These are phyloP conservation scores for Cyprinella venusta DNA, from an alignment of 2,797 vertebrate genomes.

Conservation along the genomic window DNA sequence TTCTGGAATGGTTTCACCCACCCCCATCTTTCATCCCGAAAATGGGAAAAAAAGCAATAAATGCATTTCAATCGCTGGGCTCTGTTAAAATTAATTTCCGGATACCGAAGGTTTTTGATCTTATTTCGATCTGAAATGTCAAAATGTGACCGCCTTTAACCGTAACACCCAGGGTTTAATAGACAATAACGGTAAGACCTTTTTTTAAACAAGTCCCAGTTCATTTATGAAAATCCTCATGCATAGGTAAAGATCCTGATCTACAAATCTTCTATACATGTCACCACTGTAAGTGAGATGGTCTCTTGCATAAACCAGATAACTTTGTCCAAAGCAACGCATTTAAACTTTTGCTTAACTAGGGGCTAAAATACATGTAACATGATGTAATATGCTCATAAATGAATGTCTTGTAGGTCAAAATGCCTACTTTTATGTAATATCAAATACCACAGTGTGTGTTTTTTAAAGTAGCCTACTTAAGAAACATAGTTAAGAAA, in stretches of 20 bases:
- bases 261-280: slow-evolving; percentile 13
- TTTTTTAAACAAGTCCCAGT: not conserved
- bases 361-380: not conserved
- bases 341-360: not conserved
- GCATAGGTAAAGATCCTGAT: not conserved
- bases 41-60: slow-evolving; percentile 24
- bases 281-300: not conserved
- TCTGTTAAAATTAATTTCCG: not conserved
- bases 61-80: not conserved
- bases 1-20: slow-evolving; percentile 18
- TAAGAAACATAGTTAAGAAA: no score
- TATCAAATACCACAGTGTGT: no score
- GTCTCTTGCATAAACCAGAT: not conserved
- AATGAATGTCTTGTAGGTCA: not conserved
- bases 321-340: not conserved
- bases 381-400: not conserved
- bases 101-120: not conserved
- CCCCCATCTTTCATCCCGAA: not conserved
- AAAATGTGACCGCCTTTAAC: slow-evolving; percentile 9
- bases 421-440: no score
- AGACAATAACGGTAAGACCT: not conserved
- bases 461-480: no score
- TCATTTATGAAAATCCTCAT: slow-evolving; percentile 2
- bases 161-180: not conserved
- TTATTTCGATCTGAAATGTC: slow-evolving; percentile 32